phyloP scores from a whole-genome alignment of 2,888 invertebrate species.

The Acrobasis consociella region DNA sequence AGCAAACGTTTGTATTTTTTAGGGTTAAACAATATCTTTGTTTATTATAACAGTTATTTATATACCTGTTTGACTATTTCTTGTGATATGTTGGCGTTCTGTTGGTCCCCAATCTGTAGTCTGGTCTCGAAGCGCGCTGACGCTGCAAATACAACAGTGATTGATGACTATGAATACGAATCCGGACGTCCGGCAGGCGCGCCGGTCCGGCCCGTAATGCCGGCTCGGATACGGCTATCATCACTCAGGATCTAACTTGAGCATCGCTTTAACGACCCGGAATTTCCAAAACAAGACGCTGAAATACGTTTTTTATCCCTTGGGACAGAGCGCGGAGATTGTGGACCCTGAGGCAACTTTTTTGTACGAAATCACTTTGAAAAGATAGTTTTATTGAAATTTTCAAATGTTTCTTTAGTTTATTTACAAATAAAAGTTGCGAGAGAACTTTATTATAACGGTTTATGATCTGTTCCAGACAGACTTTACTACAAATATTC shows the following conservation, averaged over 20 bases:
- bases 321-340: too few relatives aligned
- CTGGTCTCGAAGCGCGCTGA: slow-evolving; percentile 84
- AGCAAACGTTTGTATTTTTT: too few relatives aligned
- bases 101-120: slow-evolving; percentile 77
- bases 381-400: too few relatives aligned
- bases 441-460: too few relatives aligned
- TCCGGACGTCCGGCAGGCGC: slow-evolving; percentile 9
- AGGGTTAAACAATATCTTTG: too few relatives aligned
- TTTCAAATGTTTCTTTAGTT: too few relatives aligned
- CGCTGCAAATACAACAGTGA: slow-evolving; percentile 61
- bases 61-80: slow-evolving; percentile 68
- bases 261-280: background rate
- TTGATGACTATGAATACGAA: slow-evolving; percentile 1
- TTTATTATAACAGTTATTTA: background rate
- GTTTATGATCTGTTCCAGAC: too few relatives aligned
- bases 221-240: slow-evolving; percentile 14
- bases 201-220: slow-evolving; percentile 2
- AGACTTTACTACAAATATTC: too few relatives aligned
- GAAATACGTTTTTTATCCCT: background rate
- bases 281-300: slow-evolving; percentile 24
- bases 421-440: too few relatives aligned
- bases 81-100: slow-evolving; percentile 66
- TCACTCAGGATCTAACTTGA: slow-evolving; percentile 7
- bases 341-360: too few relatives aligned
- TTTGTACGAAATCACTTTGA: too few relatives aligned